Base-by-base conservation (phyloP, 2,888 invertebrate genomes). In the Oxytorus armatus region DNA sequence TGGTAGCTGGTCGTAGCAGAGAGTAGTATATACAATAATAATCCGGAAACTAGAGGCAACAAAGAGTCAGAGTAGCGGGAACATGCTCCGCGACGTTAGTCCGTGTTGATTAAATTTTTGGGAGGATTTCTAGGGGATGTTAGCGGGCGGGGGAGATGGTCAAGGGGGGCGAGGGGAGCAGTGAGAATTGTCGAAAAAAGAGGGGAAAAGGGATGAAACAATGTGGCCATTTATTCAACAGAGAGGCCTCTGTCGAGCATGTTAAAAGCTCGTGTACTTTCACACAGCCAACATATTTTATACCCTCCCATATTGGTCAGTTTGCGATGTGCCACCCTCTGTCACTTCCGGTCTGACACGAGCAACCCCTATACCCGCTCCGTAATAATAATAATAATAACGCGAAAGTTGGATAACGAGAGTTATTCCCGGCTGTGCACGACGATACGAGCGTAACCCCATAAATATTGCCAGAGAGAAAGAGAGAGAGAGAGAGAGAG, bases 41-140 rank as follows among this genome's bases (percentile, higher is more conserved):
- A n/a, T n/a, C n/a, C n/a, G n/a, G n/a, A n/a, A n/a, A n/a, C n/a
- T n/a, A n/a, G n/a, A n/a, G n/a, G n/a, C n/a, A n/a, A n/a, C n/a
- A n/a, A n/a, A 44, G 29, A 44, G 5, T 44, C 5, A n/a, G 11
- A n/a, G 5, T 1, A 10, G 18, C 36, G 10, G 33, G 18, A 69
- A 63, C 16, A 57, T n/a, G 55, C 29, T 14, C 18, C 14, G 47
- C 16, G 29, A 23, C 16, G 42, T 65, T 42, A 33, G 25, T 53
- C 47, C 70, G 66, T 72, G 77, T 81, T 82, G 81, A 83, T 83
- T 82, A 82, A 82, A 82, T 65, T 77, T 69, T 72, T 66, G 59
- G 36, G 65, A 42, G 68, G 49, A 33, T 11, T 36, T 18, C 33
- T n/a, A n/a, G n/a, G n/a, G n/a, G n/a, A n/a, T n/a, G n/a, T n/a